Percentiles rank a stretch among this genome's conserved stretches.
Conservation (phyloP, 2,113 vertebrate species). For the Anser brachyrhynchus region DNA sequence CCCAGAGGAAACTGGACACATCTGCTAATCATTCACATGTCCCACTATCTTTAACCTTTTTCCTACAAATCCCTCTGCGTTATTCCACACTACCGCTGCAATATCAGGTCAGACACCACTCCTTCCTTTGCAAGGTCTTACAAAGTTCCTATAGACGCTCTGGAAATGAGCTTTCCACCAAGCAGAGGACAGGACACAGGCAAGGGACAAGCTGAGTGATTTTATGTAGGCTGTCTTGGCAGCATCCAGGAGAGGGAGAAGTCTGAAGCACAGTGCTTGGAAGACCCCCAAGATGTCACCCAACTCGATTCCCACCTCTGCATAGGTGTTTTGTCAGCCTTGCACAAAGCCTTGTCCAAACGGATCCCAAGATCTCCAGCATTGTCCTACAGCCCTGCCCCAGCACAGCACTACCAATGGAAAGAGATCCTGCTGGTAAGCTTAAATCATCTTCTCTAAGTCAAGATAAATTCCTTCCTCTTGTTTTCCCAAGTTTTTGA, state of each 20-base stretch:
- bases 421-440: neutral
- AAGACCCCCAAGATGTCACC: neutral
- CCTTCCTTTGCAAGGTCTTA: neutral
- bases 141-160: rapidly evolving
- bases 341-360: rapidly evolving
- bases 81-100: neutral
- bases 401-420: neutral
- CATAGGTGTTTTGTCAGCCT: too few relatives aligned
- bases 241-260: neutral
- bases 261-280: neutral
- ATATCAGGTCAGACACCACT: neutral
- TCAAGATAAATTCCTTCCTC: neutral
- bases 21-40: neutral
- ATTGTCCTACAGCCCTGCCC: rapidly evolving
- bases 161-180: neutral
- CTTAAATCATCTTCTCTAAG: neutral
- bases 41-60: neutral
- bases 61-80: neutral
- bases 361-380: neutral
- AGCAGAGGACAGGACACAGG: neutral
- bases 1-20: neutral
- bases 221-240: neutral
- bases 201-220: neutral
- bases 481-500: neutral
- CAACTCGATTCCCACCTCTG: neutral